These are phyloP conservation scores for Spisula solida DNA, from an alignment of 2,888 invertebrate genomes.

Conservation along the genomic window DNA sequence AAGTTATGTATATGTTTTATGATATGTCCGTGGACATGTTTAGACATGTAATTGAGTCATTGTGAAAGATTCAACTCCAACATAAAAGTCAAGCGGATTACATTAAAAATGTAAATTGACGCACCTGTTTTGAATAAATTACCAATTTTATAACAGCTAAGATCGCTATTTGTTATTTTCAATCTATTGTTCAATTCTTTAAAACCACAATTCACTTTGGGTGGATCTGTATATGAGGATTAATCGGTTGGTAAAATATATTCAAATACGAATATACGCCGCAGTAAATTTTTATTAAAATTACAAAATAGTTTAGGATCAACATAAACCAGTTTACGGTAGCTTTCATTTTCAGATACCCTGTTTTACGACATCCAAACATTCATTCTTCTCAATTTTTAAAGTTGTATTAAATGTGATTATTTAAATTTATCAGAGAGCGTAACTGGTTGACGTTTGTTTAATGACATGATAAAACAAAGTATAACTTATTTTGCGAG, in stretches of 20 bases:
- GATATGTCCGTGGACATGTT: not conserved
- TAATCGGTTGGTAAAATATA: conserved; percentile 48
- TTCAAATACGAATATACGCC: conserved; percentile 48
- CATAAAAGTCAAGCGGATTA: conserved; percentile 38
- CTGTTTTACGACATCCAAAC: conserved; percentile 32
- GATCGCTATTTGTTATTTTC: conserved; percentile 43
- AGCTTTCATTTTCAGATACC: conserved; percentile 22
- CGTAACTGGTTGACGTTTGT: not conserved
- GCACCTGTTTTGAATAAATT: conserved; percentile 68
- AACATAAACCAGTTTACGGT: conserved; percentile 47
- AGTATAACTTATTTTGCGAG: not conserved
- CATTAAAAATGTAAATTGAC: conserved; percentile 59
- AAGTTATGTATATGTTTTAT: not conserved
- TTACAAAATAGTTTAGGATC: conserved; percentile 52
- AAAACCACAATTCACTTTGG: conserved; percentile 40
- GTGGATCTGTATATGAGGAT: conserved; percentile 32
- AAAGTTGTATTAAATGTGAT: conserved; percentile 44
- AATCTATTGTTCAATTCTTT: conserved; percentile 32
- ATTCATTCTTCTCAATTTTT: conserved; percentile 34
- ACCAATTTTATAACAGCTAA: conserved; percentile 53
- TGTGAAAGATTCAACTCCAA: not conserved
- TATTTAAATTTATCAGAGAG: conserved; percentile 41
- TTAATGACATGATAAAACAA: conserved; percentile 37
- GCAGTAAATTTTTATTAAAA: conserved; percentile 62
- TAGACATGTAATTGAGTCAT: not conserved